These are phyloP conservation scores for Plagodis pulveraria DNA, from an alignment of 2,888 invertebrate genomes.

Conservation along the genomic window DNA sequence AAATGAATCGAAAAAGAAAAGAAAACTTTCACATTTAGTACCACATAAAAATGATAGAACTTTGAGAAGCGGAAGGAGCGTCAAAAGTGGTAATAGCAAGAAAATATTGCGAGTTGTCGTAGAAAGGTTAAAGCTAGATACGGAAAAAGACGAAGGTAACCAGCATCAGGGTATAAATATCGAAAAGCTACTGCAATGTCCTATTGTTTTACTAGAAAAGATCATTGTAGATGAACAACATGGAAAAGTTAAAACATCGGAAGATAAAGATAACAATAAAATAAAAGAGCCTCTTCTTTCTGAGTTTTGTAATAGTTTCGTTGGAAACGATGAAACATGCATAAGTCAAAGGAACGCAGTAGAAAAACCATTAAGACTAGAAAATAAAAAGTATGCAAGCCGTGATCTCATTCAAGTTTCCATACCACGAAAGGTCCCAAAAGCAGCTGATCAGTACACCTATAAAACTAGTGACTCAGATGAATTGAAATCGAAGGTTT, in stretches of 20 bases:
- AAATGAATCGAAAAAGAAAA: background rate
- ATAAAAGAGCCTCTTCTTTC: background rate
- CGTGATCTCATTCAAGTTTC: no score
- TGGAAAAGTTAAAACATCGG: background rate
- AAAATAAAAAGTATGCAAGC: no score
- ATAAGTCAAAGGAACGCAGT: no score
- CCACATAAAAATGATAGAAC: background rate
- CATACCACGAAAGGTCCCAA: no score
- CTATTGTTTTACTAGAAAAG: slow-evolving; percentile 1
- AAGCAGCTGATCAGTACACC: no score
- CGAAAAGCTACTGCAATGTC: background rate
- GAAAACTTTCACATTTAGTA: background rate
- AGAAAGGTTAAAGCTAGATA: background rate
- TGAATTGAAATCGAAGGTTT: no score
- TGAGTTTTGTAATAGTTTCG: no score
- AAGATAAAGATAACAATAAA: background rate
- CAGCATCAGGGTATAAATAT: background rate
- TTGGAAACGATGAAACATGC: no score
- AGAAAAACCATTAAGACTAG: no score
- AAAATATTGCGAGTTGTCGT: background rate
- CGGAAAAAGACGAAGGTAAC: background rate
- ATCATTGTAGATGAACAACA: background rate
- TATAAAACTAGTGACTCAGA: no score
- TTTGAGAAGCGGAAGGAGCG: background rate
- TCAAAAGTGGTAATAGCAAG: background rate